Conservation (phyloP, 2,888 invertebrate species). For the Amphipoea oculea region DNA sequence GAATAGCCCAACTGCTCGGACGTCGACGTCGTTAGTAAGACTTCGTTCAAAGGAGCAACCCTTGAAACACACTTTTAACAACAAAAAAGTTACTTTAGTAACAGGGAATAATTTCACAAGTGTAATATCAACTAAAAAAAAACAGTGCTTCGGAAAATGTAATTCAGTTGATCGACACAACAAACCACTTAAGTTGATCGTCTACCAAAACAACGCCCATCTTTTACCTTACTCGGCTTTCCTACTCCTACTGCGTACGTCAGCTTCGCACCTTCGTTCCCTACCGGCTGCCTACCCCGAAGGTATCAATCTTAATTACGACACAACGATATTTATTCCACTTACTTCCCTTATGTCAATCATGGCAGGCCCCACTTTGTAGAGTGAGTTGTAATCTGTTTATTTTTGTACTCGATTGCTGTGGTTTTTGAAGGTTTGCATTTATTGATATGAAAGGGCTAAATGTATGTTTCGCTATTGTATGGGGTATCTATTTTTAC, state of each 20-base stretch:
- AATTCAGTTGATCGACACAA: constrained; percentile 32
- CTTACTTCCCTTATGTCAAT: constrained; percentile 43
- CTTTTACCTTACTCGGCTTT: not conserved
- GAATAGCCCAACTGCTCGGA: not conserved
- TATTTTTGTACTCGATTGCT: constrained; percentile 38
- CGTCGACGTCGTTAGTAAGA: not conserved
- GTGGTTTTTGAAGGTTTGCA: not conserved
- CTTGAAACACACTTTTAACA: not conserved
- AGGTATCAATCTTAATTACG: constrained; percentile 72
- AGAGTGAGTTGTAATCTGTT: constrained; percentile 23
- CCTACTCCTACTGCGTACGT: not conserved
- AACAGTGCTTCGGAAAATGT: not conserved
- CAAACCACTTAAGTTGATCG: constrained; percentile 40
- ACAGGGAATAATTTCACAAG: not conserved
- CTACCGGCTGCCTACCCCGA: not conserved
- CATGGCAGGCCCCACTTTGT: constrained; percentile 39
- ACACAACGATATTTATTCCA: constrained; percentile 68
- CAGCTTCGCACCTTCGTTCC: not conserved
- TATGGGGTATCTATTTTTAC: not conserved
- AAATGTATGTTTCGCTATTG: not conserved
- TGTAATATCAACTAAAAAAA: not conserved
- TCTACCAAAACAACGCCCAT: constrained; percentile 13
- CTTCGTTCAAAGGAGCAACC: too few species aligned
- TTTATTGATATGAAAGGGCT: constrained; percentile 10
- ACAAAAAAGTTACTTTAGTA: not conserved